Evolutionary conservation across 2,797 vertebrate species (phyloP), one percentile per base, ranked within the genome.

Genomic region (Malurus leucopterus): DNA sequence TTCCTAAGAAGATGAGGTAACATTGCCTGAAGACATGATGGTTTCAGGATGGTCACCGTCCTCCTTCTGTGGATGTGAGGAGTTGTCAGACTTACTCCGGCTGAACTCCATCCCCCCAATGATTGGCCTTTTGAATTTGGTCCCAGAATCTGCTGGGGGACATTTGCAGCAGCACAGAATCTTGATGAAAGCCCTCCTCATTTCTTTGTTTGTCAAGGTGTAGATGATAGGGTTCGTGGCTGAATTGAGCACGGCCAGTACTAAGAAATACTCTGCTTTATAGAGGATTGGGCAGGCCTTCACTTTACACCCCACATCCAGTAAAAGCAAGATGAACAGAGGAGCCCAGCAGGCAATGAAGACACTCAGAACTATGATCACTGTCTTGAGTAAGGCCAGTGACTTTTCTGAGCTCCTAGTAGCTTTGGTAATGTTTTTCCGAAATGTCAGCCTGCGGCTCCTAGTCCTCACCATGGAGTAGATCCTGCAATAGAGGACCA

Each of bases 331-430:
- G 95, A 99, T 97, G 95, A 99, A 99, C 77, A 99, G 98, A 1
- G 99, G 99, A 1, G 99, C 98, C 99, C 99, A 99, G 96, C 99
- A 99, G 73, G 98, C 98, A 8, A 99, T 99, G 96, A 99, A 99
- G 92, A 98, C 98, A 86, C 99, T 99, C 94, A 99, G 95, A 34
- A 99, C 99, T 34, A 99, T 99, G 91, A 99, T 99, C 84, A 99
- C 99, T 0, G 99, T 99, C 97, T 99, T 99, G 90, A 99, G 98
- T 80, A 99, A 97, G 1, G 99, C 99, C 95, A 99, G 96, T 0
- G 99, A 99, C 96, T 99, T 99, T 95, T 99, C 99, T 0, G 98
- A 98, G 96, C 98, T 99, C 96, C 98, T 98, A 70, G 97, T 98
- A 93, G 98, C 94, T 59, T 98, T 98, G 14, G 98, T 98, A n/a